Conservation (phyloP, 2,113 vertebrate species). For the Panthera leo region DNA sequence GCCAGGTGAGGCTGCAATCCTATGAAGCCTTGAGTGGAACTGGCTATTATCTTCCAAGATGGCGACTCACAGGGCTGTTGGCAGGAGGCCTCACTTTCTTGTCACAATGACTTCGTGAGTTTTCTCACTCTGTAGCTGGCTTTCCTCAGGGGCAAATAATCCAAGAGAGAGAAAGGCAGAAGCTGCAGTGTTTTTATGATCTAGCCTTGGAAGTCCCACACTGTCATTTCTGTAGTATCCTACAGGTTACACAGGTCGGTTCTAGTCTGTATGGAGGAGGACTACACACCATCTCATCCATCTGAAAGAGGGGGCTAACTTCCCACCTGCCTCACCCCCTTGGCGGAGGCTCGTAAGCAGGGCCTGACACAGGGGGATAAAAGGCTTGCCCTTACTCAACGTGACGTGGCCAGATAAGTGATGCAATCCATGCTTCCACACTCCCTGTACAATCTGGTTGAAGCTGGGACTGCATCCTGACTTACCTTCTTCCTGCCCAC, state of each 20-base stretch:
- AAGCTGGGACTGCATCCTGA: not conserved
- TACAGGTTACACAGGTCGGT: not conserved
- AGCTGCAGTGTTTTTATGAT: not conserved
- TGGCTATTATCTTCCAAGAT: not conserved
- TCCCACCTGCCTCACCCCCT: not conserved
- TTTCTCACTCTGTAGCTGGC: not conserved
- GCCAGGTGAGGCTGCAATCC: not conserved
- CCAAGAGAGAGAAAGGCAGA: not conserved
- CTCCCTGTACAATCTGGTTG: not conserved
- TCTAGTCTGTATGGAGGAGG: not conserved
- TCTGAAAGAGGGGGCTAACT: not conserved
- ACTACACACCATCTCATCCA: not conserved
- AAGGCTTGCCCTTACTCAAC: not conserved
- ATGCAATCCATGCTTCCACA: not conserved
- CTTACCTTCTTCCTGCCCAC: not conserved
- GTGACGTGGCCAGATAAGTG: not conserved
- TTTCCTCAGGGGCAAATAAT: not conserved
- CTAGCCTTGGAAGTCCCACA: not conserved
- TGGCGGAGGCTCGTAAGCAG: not conserved
- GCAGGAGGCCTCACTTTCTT: not conserved
- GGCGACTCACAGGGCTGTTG: not conserved
- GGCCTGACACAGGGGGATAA: accelerated
- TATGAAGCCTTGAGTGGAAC: not conserved
- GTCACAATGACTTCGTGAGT: not conserved
- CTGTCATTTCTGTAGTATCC: not conserved